Evolutionary conservation across 2,113 vertebrate species (phyloP).

Genomic region (Paracanthobrama guichenoti): DNA sequence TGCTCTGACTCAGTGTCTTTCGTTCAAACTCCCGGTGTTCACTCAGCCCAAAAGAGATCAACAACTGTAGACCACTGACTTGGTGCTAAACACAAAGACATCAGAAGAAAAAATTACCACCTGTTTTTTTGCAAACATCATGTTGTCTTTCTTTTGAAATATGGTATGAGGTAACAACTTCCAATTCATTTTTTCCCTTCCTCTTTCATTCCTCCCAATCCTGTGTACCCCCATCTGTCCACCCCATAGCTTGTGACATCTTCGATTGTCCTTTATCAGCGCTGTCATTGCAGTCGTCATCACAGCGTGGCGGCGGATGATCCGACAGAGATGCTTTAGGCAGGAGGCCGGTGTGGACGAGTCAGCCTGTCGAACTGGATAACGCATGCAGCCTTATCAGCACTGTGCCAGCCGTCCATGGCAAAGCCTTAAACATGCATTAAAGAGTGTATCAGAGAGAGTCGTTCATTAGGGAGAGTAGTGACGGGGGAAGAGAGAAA

Average conservation of each 20-base stretch:
- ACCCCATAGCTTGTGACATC: constrained; percentile 34
- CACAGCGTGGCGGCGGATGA: constrained; percentile 31
- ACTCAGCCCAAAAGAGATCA: not conserved
- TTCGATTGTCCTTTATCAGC: constrained; percentile 36
- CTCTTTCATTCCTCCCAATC: constrained; percentile 4
- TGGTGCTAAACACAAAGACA: not conserved
- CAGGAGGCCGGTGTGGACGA: constrained; percentile 1
- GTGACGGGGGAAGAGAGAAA: not conserved
- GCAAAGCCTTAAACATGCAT: constrained; percentile 32
- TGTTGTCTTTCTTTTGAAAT: not conserved
- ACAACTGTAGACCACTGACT: not conserved
- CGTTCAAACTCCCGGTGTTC: not conserved
- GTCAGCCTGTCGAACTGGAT: constrained; percentile 47
- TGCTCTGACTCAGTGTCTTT: not conserved
- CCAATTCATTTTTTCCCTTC: constrained; percentile 1
- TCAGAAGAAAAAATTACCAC: not conserved
- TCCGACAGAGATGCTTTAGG: constrained; percentile 29
- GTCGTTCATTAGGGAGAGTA: constrained; percentile 44
- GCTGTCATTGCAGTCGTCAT: constrained; percentile 38
- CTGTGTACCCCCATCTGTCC: constrained; percentile 12
- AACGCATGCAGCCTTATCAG: constrained; percentile 54
- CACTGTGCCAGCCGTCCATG: constrained; percentile 19
- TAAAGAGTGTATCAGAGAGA: constrained; percentile 29
- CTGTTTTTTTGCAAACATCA: not conserved
- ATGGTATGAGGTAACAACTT: constrained; percentile 9